Evolutionary conservation across 2,888 invertebrate genomes (phyloP).

Genomic region (Thymelicus acteon): DNA sequence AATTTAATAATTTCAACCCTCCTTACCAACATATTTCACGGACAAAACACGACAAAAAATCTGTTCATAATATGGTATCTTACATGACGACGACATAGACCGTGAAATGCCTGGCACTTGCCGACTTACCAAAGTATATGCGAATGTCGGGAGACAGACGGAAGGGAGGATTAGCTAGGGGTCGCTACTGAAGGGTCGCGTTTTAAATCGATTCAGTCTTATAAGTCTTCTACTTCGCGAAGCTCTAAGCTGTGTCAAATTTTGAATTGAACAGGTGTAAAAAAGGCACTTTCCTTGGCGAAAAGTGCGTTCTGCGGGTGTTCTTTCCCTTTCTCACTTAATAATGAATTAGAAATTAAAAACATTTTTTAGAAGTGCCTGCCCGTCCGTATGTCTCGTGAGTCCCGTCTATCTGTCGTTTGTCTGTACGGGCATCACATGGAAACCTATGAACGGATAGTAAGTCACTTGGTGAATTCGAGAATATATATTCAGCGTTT

Average conservation of each 20-base stretch:
- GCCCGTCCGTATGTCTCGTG: too few species aligned
- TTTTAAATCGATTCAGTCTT: conserved; percentile 35
- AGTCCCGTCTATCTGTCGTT: too few species aligned
- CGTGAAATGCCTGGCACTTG: conserved; percentile 32
- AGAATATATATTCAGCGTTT: too few species aligned
- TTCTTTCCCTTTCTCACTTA: too few species aligned
- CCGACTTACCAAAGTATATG: conserved; percentile 20
- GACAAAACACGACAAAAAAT: background rate
- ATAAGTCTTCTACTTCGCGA: conserved; percentile 32
- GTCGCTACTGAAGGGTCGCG: conserved; percentile 34
- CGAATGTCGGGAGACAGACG: conserved; percentile 34
- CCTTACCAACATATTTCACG: background rate
- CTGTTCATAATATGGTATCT: background rate
- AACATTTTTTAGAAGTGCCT: too few species aligned
- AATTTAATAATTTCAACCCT: too few species aligned
- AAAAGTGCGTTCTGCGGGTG: too few species aligned
- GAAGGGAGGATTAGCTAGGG: conserved; percentile 35
- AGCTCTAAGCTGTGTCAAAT: conserved; percentile 26
- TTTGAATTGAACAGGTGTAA: conserved; percentile 22
- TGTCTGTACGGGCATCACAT: too few species aligned
- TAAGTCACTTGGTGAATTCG: too few species aligned
- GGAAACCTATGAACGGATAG: too few species aligned
- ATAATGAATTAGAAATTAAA: too few species aligned
- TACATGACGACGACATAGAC: conserved; percentile 22
- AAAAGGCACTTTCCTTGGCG: background rate